Evolutionary conservation across 2,888 invertebrate species (phyloP), one percentile per base, ranked within the genome.

Genomic region (Emmelina monodactyla): DNA sequence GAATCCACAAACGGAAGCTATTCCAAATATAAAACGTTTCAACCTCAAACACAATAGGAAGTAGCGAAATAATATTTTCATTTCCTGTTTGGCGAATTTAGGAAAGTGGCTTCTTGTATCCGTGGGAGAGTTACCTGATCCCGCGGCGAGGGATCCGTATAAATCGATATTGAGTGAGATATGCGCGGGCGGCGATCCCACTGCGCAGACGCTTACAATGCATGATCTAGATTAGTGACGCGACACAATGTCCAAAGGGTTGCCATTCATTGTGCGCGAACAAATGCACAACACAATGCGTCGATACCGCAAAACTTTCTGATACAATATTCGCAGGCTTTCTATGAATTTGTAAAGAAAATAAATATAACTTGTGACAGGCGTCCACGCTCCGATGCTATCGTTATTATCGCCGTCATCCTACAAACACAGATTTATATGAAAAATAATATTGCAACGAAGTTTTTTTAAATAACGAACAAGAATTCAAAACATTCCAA

Each of bases 291-390:
- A 10, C 25, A 25, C 25, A 3, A 25, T 25, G 9, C 25, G 11
- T 25, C 25, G 40, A 47, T 53, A 62, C 63, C 63, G 62, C 75
- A 73, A 73, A 76, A 70, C 72, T 66, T 70, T 70, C n/a, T 66
- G 62, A 69, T 65, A 53, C 58, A 58, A 54, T 62, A 71, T 76
- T 76, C 67, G 71, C 70, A 67, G 53, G 49, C 60, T 63, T 78
- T 76, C 76, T 70, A 69, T 76, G 72, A 71, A 78, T 75, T 76
- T 73, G 53, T 67, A 78, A 78, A 75, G 76, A 78, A 76, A 75
- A 79, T 78, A 78, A 78, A 79, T 76, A 78, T 73, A 73, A 75
- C 75, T 76, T 78, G 62, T 76, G 79, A 78, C 78, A 78, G 71
- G 67, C 66, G 58, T 62, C 60, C 56, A 56, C 53, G 62, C 59